Percentiles rank a stretch among this genome's conserved stretches.
Conservation (phyloP, 92 coral and sea anemone species). For the Phenganax subtilis region DNA sequence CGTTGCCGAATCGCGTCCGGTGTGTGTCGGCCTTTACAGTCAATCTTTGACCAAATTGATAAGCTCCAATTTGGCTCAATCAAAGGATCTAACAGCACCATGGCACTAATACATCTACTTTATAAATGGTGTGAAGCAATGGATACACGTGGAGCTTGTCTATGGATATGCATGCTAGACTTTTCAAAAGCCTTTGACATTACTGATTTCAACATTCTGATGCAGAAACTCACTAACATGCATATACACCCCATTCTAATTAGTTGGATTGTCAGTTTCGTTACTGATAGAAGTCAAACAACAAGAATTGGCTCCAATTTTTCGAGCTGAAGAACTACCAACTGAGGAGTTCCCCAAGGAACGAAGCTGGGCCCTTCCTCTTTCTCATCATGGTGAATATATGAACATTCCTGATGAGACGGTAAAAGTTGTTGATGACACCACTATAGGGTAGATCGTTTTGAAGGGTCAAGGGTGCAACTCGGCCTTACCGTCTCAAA, state of each 20-base stretch:
- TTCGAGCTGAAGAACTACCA: too few species aligned
- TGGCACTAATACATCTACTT: neutral
- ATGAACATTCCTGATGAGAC: too few species aligned
- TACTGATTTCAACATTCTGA: neutral
- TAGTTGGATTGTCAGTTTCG: neutral
- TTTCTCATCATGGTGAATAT: too few species aligned
- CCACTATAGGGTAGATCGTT: too few species aligned
- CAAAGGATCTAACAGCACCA: neutral
- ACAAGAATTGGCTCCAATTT: neutral
- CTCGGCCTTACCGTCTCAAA: too few species aligned
- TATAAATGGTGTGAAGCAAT: neutral
- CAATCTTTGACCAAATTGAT: too few species aligned
- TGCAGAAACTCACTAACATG: neutral
- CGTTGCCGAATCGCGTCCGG: too few species aligned
- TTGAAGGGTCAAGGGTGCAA: too few species aligned
- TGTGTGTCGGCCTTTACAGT: too few species aligned
- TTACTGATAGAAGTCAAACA: neutral
- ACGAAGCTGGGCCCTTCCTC: too few species aligned
- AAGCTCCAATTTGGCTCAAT: neutral
- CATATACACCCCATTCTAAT: neutral
- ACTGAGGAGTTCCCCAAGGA: too few species aligned
- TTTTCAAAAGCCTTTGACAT: constrained; percentile 16
- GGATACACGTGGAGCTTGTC: neutral
- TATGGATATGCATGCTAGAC: constrained; percentile 2
- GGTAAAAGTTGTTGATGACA: too few species aligned